These are phyloP conservation scores for Carollia perspicillata DNA, from an alignment of 2,113 vertebrate genomes.

Conservation along the genomic window DNA sequence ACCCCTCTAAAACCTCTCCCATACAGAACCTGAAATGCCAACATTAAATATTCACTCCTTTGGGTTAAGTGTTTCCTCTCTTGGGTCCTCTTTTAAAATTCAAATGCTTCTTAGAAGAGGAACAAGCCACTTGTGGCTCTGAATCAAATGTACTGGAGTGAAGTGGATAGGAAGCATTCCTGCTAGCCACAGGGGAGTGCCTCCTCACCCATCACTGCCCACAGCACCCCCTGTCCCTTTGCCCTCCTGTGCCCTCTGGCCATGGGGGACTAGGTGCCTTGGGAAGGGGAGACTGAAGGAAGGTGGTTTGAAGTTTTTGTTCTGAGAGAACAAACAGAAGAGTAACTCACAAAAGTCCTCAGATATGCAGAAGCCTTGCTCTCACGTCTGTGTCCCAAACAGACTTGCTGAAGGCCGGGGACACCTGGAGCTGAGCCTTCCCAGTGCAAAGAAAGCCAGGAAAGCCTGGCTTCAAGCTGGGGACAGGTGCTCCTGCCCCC, in stretches of 20 bases:
- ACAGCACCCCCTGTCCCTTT: background rate
- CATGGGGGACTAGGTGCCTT: background rate
- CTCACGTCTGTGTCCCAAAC: background rate
- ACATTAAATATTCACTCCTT: conserved; percentile 76
- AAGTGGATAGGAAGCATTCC: background rate
- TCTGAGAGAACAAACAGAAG: background rate
- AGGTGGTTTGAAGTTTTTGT: background rate
- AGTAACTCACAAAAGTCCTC: background rate
- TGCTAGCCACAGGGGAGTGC: background rate
- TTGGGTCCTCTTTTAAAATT: conserved; percentile 72
- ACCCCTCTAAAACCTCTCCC: conserved; percentile 37
- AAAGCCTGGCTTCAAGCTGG: background rate
- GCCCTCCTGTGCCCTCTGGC: background rate
- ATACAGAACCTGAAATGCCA: conserved; percentile 62
- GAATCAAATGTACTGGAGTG: conserved; percentile 61
- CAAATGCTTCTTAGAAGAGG: conserved; percentile 67
- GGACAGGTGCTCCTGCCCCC: background rate
- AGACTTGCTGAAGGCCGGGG: background rate
- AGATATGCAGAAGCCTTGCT: background rate
- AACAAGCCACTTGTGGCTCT: conserved; percentile 68
- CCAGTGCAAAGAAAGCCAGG: background rate
- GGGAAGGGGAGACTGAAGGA: background rate
- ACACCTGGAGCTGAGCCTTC: background rate
- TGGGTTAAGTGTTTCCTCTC: conserved; percentile 75
- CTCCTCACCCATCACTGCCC: background rate